Percentiles rank a stretch among this genome's conserved stretches.
Conservation (phyloP, 2,888 invertebrate species). For the Dione vanillae region DNA sequence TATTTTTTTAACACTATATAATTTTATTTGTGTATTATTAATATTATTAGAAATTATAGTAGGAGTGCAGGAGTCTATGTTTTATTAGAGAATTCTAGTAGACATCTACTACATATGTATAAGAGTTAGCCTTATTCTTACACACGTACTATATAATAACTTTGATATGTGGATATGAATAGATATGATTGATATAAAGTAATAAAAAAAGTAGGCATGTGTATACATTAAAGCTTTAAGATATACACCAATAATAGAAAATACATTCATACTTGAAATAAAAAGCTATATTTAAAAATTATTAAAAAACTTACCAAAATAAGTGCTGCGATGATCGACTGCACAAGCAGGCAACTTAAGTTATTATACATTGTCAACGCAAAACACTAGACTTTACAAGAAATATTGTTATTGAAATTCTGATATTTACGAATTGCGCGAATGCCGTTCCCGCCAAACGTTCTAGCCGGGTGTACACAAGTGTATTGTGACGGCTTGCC, state of each 20-base stretch:
- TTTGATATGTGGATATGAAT: too few relatives aligned
- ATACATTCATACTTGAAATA: too few relatives aligned
- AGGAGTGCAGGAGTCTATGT: neutral
- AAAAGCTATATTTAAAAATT: neutral
- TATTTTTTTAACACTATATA: neutral
- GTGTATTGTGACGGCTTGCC: conserved; percentile 71
- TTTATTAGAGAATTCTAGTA: too few relatives aligned
- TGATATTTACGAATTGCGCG: conserved; percentile 54
- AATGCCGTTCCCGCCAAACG: conserved; percentile 73
- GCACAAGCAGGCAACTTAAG: conserved; percentile 47
- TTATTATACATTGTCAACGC: conserved; percentile 59
- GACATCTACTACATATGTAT: too few relatives aligned
- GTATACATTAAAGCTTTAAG: neutral
- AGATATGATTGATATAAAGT: too few relatives aligned
- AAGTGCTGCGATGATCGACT: conserved; percentile 34
- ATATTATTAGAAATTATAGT: too few relatives aligned
- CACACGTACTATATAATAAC: too few relatives aligned
- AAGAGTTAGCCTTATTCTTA: too few relatives aligned
- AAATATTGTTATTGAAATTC: conserved; percentile 52
- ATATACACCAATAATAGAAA: neutral
- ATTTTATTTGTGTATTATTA: too few relatives aligned
- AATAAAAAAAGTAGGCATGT: too few relatives aligned
- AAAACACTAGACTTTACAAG: conserved; percentile 69
- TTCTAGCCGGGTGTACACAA: conserved; percentile 61
- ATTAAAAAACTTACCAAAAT: conserved; percentile 39